Conservation (phyloP, 2,797 vertebrate species). For the Poecilia velifera region DNA sequence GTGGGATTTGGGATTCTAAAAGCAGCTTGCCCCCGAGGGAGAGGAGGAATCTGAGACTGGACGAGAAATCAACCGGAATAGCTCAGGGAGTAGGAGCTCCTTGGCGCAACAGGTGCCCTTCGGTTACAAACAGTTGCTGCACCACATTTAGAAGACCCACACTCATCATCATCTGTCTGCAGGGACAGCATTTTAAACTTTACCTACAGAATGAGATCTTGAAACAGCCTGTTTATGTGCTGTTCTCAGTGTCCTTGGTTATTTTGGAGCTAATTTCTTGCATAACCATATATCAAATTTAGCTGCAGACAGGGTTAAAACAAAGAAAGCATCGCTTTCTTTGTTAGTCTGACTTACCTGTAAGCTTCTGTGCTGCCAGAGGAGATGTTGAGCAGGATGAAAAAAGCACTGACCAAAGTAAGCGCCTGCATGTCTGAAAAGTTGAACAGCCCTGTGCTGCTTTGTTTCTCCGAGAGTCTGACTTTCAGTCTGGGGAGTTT, state of each 20-base stretch:
- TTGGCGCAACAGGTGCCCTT: conserved; percentile 79
- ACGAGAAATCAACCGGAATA: conserved; percentile 83
- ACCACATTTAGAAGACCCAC: conserved; percentile 67
- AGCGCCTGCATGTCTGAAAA: conserved; percentile 77
- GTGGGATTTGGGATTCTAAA: conserved; percentile 56
- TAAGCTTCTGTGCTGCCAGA: conserved; percentile 53
- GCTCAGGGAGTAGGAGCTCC: conserved; percentile 59
- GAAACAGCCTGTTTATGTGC: conserved; percentile 8
- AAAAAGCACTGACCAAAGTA: conserved; percentile 66
- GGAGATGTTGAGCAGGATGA: conserved; percentile 70
- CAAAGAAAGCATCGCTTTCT: conserved; percentile 9
- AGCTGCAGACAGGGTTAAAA: conserved; percentile 31
- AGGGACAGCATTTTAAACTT: conserved; percentile 24
- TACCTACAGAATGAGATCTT: conserved; percentile 43
- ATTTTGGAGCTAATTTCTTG: not conserved
- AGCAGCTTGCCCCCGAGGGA: conserved; percentile 62
- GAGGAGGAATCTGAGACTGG: conserved; percentile 76
- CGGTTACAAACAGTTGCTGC: conserved; percentile 70
- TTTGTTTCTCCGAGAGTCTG: conserved; percentile 55
- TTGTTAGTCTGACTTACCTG: conserved; percentile 73
- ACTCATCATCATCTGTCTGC: conserved; percentile 34
- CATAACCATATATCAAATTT: conserved; percentile 1
- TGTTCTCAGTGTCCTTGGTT: conserved; percentile 19
- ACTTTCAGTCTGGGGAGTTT: conserved; percentile 36
- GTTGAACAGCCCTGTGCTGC: conserved; percentile 38